Base-by-base conservation (phyloP, 2,888 invertebrate species). In the Gari tellinella region DNA sequence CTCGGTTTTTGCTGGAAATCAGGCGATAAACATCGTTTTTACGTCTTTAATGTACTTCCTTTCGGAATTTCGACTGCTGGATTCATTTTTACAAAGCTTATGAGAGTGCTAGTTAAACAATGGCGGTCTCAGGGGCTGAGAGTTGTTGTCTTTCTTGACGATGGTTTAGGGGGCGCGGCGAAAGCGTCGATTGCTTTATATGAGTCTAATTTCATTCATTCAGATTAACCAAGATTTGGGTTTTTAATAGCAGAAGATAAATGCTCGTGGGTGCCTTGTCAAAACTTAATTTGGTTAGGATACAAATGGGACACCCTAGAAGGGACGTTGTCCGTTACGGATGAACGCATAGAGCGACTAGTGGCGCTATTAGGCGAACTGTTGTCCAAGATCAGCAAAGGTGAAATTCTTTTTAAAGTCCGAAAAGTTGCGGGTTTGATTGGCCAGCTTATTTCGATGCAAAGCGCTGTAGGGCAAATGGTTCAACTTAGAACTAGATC, bases 171-270 rank as follows among this genome's bases (percentile, higher is more conserved):
- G 5, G 4, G 43, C 12, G 43, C 5, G 15, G n/a, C 19, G 23
- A 48, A 5, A 37, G 19, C 3, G 19, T 19, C 1, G 12, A 14
- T 37, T 23, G 19, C 48, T 14, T 21, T 48, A 21, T 12, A 5
- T 5, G 3, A 1, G 12, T 2, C 21, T 21, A 12, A 12, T 19
- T 19, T 12, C 3, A 19, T 21, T 17, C 53, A 55, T 40, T 14
- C 45, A 14, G 46, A 45, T 52, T 52, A 41, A n/a, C n/a, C n/a
- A n/a, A n/a, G 31, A 31, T 31, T 31, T 31, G 4, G 26, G 25
- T 40, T 52, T 26, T 26, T 52, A 15, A 52, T 62, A 26, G 25
- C 43, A 25, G 46, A 37, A 14, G 62, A 52, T 17, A 43, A 62
- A 38, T 51, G 26, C n/a, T 26, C 8, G 19, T 62, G 51, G 45